Evolutionary conservation across 1,140 invertebrate species (phyloP).

Genomic region (Drosophila azteca): DNA sequence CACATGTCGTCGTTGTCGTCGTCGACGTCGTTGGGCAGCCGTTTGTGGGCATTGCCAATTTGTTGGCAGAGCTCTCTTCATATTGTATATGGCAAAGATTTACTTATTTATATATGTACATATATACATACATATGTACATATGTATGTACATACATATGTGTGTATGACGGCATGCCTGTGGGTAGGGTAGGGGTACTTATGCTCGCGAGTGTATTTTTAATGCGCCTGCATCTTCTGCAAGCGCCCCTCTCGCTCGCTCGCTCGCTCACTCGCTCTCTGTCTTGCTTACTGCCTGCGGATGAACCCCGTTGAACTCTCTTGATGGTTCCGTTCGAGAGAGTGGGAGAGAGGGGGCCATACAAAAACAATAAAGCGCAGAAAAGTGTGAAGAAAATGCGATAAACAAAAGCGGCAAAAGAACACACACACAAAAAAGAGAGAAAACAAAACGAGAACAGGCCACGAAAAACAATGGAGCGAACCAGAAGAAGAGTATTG

Average conservation of each 20-base stretch:
- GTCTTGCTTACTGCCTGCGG: conserved; percentile 9
- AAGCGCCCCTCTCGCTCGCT: conserved; percentile 19
- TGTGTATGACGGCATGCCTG: background rate
- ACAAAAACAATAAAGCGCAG: conserved; percentile 42
- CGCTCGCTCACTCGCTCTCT: background rate
- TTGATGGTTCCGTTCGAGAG: conserved; percentile 9
- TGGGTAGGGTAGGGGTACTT: conserved; percentile 8
- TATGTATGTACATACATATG: conserved; percentile 10
- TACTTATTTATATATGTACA: conserved; percentile 14
- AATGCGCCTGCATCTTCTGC: conserved; percentile 48
- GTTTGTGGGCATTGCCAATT: conserved; percentile 62
- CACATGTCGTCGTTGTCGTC: conserved; percentile 71
- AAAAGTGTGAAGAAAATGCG: conserved; percentile 60
- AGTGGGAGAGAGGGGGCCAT: background rate
- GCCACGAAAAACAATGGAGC: conserved; percentile 34
- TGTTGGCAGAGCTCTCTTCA: conserved; percentile 42
- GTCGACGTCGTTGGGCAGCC: conserved; percentile 45
- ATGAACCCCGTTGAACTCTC: conserved; percentile 67
- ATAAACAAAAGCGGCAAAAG: conserved; percentile 55
- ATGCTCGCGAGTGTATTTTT: conserved; percentile 53
- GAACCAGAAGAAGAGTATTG: conserved; percentile 48
- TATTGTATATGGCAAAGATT: conserved; percentile 39
- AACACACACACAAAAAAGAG: conserved; percentile 40
- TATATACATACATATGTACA: conserved; percentile 8
- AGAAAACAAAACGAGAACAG: conserved; percentile 33